These are phyloP conservation scores for Standfussiana lucernea DNA, from an alignment of 2,888 invertebrate species.

Conservation along the genomic window DNA sequence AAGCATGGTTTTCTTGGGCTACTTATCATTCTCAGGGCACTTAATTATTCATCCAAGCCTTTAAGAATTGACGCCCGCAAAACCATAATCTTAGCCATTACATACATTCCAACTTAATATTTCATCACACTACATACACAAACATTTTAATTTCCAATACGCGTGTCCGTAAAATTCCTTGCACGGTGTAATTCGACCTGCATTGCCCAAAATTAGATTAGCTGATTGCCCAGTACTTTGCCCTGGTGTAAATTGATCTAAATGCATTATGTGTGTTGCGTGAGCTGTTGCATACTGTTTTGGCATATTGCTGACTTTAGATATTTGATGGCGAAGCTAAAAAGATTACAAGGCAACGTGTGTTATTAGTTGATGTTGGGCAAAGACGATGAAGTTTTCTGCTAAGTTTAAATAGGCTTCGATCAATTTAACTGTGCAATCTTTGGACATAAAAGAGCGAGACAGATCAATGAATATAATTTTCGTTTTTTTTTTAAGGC, in stretches of 20 bases:
- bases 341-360: conserved; percentile 32
- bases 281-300: conserved; percentile 44
- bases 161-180: conserved; percentile 36
- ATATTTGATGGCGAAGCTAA: conserved; percentile 22
- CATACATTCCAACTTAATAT: not conserved
- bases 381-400: not conserved
- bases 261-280: conserved; percentile 36
- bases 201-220: conserved; percentile 63
- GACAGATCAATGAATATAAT: not conserved
- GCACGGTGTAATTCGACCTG: conserved; percentile 43
- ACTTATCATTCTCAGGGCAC: not conserved
- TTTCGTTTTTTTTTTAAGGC: no score
- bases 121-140: conserved; percentile 20
- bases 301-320: conserved; percentile 31
- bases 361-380: conserved; percentile 2
- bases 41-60: not conserved
- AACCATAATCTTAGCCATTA: not conserved
- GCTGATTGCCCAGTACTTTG: conserved; percentile 48
- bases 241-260: conserved; percentile 66
- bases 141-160: conserved; percentile 34
- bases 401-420: not conserved
- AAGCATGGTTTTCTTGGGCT: not conserved
- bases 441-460: not conserved
- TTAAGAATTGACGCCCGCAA: not conserved
- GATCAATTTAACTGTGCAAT: not conserved